Base-by-base conservation (phyloP, 30 jellyfish, hydroid and myxozoan genomes). In the Nemopilema nomurai region DNA sequence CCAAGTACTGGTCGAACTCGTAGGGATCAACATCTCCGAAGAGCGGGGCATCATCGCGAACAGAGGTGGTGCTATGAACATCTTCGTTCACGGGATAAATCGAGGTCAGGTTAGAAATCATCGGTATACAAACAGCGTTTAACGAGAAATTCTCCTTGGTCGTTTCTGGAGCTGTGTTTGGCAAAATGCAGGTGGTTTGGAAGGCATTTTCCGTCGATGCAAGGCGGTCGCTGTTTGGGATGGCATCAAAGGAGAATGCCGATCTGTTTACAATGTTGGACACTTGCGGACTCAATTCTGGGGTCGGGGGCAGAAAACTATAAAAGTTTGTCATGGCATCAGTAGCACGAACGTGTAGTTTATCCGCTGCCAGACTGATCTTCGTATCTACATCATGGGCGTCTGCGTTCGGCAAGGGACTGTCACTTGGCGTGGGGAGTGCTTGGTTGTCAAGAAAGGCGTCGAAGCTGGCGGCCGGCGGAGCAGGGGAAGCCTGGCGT, bases 1-100 rank as follows among this genome's bases (percentile, higher is more conserved):
- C 89, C 50, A 88, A 69, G 67, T 88, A 88, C 28, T 88, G 90
- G 85, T 88, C 96, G 65, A 88, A 81, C 76, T 88, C 96, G 33
- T 80, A 71, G n/a, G 81, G 66, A 53, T 88, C 92, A 41, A 88
- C 90, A 50, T 81, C 90, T 1, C 81, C 74, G 20, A 80, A 74
- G 0, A 72, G 91, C 62, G 79, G 89, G 66, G 53, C 85, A 0
- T 67, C 87, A 1, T 70, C 79, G 18, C 52, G 49, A 20, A 65
- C 69, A 25, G 83, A 29, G 19, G 62, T 51, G 6, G 6, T 6
- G 57, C 57, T 41, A 3, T n/a, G n/a, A n/a, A n/a, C n/a, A n/a
- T 64, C 80, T 13, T 29, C 68, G 30, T 69, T 85, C 29, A 65
- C 1, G 32, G 95, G 19, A 25, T 76, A 76, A 7, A 75, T 28